A percentile compares a stretch with the other conserved stretches of the same genome.
Evolutionary conservation across 2,888 invertebrate genomes (phyloP).

Genomic region (Eupithecia abbreviata): DNA sequence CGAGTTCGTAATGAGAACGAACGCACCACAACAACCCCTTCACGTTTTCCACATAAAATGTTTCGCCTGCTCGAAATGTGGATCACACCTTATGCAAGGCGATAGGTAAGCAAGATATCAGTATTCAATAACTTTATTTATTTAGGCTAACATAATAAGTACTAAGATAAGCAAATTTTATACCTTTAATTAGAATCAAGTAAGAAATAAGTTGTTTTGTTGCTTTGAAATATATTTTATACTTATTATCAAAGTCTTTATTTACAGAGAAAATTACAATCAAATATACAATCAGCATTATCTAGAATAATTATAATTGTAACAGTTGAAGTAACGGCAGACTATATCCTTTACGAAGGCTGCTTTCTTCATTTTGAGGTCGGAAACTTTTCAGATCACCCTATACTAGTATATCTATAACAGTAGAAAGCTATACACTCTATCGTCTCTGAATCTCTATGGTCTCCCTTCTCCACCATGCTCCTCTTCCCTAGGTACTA

Average conservation of each 20-base stretch:
- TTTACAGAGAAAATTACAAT: neutral
- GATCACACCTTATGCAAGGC: constrained; percentile 93
- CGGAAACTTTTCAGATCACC: too few relatives aligned
- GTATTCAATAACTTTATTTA: too few relatives aligned
- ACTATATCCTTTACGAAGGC: too few relatives aligned
- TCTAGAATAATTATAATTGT: neutral
- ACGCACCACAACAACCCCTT: constrained; percentile 83
- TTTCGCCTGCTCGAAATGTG: constrained; percentile 97
- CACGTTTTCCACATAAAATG: constrained; percentile 97
- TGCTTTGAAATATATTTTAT: too few relatives aligned
- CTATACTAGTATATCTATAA: neutral
- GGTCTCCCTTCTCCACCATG: neutral
- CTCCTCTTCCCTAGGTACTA: constrained; percentile 86
- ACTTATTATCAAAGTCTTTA: too few relatives aligned
- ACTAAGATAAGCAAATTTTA: too few relatives aligned
- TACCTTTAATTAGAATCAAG: too few relatives aligned
- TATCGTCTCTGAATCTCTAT: neutral
- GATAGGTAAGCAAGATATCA: constrained; percentile 86
- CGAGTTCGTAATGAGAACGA: constrained; percentile 96
- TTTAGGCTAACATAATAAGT: too few relatives aligned
- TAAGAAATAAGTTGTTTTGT: too few relatives aligned
- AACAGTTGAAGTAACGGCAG: neutral
- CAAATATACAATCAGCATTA: neutral
- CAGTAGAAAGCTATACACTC: neutral
- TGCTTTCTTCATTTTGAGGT: too few relatives aligned